Evolutionary conservation across 2,888 invertebrate genomes (phyloP).

Genomic region (Stenchaetothrips biformis): DNA sequence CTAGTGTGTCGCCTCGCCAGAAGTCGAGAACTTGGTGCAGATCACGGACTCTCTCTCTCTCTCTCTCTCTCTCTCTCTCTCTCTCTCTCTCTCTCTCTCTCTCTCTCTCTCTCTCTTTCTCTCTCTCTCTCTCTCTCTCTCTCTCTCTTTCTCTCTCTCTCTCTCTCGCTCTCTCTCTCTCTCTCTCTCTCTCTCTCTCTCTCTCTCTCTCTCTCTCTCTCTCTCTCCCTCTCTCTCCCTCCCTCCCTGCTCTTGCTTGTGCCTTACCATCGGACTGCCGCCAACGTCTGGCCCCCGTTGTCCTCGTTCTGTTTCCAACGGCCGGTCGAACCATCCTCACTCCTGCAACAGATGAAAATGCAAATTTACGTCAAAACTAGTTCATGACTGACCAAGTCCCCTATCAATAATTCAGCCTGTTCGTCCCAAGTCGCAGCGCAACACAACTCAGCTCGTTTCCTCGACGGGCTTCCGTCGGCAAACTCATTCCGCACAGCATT

Average conservation of each 20-base stretch:
- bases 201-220: slow-evolving; percentile 1
- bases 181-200: too few species aligned
- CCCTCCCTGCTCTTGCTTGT: background rate
- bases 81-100: background rate
- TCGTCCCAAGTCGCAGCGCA: too few species aligned
- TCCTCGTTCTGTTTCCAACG: background rate
- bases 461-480: too few species aligned
- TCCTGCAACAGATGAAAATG: background rate
- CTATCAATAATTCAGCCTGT: too few species aligned
- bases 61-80: background rate
- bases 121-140: too few species aligned
- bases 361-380: background rate
- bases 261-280: background rate
- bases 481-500: too few species aligned
- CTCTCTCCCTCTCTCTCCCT: background rate
- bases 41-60: background rate
- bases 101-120: too few species aligned
- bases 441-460: too few species aligned
- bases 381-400: too few species aligned
- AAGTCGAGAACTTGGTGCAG: too few species aligned
- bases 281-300: background rate
- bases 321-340: background rate
- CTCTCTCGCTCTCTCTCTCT: background rate
- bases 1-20: too few species aligned
- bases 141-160: background rate